phyloP scores from a whole-genome alignment of 1,140 invertebrate genomes.

The Camponotus vicinus region DNA sequence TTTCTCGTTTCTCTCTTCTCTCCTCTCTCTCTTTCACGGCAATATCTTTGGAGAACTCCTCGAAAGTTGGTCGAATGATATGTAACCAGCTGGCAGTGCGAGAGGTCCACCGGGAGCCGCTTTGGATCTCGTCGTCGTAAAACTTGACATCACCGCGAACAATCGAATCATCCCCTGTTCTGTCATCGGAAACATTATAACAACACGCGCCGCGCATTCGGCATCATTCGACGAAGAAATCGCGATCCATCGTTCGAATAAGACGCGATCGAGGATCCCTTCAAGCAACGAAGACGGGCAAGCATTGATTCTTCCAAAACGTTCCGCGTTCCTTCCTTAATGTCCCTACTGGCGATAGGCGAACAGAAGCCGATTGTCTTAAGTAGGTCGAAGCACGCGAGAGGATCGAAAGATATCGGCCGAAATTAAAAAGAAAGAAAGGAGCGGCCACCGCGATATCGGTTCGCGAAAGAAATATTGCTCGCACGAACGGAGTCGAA shows the following conservation, averaged over 20 bases:
- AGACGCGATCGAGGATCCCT: conserved; percentile 66
- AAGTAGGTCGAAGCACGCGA: conserved; percentile 50
- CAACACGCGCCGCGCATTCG: conserved; percentile 52
- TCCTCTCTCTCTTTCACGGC: not conserved
- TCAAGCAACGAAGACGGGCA: conserved; percentile 15
- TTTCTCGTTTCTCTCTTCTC: not conserved
- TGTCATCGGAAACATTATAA: conserved; percentile 58
- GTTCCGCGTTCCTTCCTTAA: conserved; percentile 34
- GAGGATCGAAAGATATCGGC: conserved; percentile 45
- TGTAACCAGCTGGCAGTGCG: conserved; percentile 40
- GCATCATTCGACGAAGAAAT: conserved; percentile 56
- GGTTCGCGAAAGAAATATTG: conserved; percentile 41
- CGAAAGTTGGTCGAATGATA: conserved; percentile 45
- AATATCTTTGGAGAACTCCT: not conserved
- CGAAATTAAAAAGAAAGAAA: conserved; percentile 44
- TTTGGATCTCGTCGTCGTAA: conserved; percentile 44
- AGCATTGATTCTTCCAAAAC: conserved; percentile 70
- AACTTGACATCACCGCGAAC: conserved; percentile 42
- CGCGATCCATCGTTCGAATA: conserved; percentile 71
- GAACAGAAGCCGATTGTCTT: conserved; percentile 11
- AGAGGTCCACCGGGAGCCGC: not conserved
- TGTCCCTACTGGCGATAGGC: conserved; percentile 34
- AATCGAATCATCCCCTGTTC: conserved; percentile 13
- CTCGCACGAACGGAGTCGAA: conserved; percentile 1
- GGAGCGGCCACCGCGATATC: conserved; percentile 14